Conservation (phyloP, 2,888 invertebrate species). For the Asteroscopus sphinx region DNA sequence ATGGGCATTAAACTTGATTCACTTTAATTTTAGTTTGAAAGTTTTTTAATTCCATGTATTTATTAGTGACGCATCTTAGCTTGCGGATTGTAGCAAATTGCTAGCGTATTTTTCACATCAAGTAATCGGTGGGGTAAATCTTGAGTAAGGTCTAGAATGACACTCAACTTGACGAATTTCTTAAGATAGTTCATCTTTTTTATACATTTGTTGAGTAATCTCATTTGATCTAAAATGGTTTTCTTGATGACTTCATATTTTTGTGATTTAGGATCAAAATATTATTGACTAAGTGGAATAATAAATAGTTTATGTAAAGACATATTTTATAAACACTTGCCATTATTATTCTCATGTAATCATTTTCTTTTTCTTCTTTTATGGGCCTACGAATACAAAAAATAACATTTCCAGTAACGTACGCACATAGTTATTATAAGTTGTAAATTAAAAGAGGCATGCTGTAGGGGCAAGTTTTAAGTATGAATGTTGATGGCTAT, state of each 20-base stretch:
- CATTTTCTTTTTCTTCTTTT: neutral
- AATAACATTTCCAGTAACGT: constrained; percentile 50
- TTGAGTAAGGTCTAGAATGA: constrained; percentile 21
- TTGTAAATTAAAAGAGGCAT: constrained; percentile 63
- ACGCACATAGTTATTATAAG: constrained; percentile 58
- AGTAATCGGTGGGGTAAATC: constrained; percentile 26
- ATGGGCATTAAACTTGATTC: neutral
- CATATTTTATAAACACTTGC: neutral
- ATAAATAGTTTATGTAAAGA: neutral
- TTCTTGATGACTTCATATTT: constrained; percentile 15
- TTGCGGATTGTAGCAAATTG: neutral
- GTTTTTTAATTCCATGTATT: no score
- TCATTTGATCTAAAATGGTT: constrained; percentile 18
- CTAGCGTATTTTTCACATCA: constrained; percentile 8
- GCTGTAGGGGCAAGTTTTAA: constrained; percentile 48
- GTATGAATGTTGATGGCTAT: no score
- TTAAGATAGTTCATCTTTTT: constrained; percentile 6
- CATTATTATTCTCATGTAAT: neutral
- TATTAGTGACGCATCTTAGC: neutral
- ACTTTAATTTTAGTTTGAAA: neutral
- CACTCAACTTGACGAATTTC: constrained; percentile 13
- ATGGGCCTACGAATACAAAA: constrained; percentile 5
- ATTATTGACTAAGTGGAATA: neutral
- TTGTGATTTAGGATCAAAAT: neutral
- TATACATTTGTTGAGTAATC: constrained; percentile 18